Percentiles rank a stretch among this genome's conserved stretches.
Evolutionary conservation across 2,888 invertebrate species (phyloP).

Genomic region (Noctuana brunneofusca): DNA sequence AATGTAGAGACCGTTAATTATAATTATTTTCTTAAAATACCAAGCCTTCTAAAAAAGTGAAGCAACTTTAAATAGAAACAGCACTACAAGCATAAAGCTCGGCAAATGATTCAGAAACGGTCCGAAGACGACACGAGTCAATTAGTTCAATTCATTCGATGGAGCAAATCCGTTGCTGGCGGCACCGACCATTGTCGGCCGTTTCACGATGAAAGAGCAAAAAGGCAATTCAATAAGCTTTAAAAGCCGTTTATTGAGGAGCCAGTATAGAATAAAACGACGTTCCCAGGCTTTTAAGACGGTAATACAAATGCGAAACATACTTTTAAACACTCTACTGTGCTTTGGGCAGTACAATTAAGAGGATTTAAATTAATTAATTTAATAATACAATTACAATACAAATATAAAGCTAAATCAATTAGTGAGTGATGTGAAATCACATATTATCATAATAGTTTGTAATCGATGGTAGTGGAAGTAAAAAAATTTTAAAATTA

Average conservation of each 20-base stretch:
- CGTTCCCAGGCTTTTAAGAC: constrained; percentile 24
- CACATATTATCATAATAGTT: too few species aligned
- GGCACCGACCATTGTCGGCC: constrained; percentile 31
- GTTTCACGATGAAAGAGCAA: constrained; percentile 27
- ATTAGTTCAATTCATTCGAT: constrained; percentile 36
- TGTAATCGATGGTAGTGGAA: too few species aligned
- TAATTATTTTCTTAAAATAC: not conserved
- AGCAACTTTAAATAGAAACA: not conserved
- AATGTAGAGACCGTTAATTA: too few species aligned
- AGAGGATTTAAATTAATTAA: not conserved
- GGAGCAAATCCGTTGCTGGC: constrained; percentile 35
- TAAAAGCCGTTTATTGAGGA: constrained; percentile 23
- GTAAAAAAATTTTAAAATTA: too few species aligned
- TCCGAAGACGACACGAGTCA: constrained; percentile 39
- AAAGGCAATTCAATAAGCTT: constrained; percentile 33
- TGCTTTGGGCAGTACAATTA: not conserved
- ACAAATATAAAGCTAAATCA: too few species aligned
- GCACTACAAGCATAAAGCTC: constrained; percentile 12
- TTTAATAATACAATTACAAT: too few species aligned
- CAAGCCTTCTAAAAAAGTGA: not conserved
- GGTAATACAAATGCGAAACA: not conserved
- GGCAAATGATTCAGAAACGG: constrained; percentile 33
- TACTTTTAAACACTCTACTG: constrained; percentile 8
- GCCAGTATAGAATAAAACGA: constrained; percentile 6
- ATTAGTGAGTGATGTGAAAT: too few species aligned